Percentiles rank a stretch among this genome's conserved stretches.
Evolutionary conservation across 2,797 vertebrate species (phyloP).

Genomic region (Glossophaga mutica): DNA sequence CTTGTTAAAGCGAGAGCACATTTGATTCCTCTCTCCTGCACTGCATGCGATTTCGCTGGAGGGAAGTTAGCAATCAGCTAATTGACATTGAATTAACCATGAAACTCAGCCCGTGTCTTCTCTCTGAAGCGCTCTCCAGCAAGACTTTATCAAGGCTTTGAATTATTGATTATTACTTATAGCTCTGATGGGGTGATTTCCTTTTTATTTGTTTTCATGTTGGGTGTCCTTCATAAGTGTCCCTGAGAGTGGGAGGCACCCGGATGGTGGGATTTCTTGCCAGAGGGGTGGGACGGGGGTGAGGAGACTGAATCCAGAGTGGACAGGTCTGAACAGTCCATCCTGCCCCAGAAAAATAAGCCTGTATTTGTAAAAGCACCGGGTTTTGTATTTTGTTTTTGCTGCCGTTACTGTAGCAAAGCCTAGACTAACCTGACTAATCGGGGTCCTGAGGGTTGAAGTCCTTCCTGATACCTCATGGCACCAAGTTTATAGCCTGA

Average conservation of each 20-base stretch:
- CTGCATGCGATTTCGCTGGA: constrained; percentile 92
- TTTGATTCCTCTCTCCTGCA: constrained; percentile 92
- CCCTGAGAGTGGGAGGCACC: constrained; percentile 60
- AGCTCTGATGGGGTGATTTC: constrained; percentile 79
- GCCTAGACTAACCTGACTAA: not conserved
- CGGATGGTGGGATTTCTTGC: not conserved
- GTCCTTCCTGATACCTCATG: not conserved
- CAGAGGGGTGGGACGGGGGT: not conserved
- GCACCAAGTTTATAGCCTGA: not conserved
- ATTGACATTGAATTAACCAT: constrained; percentile 99
- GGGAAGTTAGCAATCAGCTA: constrained; percentile 98
- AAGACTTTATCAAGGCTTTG: constrained; percentile 85
- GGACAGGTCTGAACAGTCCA: not conserved
- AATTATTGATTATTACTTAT: constrained; percentile 88
- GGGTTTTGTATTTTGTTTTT: not conserved
- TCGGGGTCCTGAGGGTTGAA: not conserved
- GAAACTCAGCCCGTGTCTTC: constrained; percentile 93
- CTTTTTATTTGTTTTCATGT: constrained; percentile 82
- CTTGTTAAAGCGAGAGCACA: constrained; percentile 95
- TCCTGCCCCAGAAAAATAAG: not conserved
- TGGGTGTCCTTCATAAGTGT: constrained; percentile 81
- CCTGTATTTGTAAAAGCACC: not conserved
- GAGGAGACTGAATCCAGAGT: not conserved
- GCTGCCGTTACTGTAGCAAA: not conserved
- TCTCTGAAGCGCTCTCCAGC: constrained; percentile 85